Conservation (phyloP, 2,113 vertebrate genomes). For the Calypte anna region DNA sequence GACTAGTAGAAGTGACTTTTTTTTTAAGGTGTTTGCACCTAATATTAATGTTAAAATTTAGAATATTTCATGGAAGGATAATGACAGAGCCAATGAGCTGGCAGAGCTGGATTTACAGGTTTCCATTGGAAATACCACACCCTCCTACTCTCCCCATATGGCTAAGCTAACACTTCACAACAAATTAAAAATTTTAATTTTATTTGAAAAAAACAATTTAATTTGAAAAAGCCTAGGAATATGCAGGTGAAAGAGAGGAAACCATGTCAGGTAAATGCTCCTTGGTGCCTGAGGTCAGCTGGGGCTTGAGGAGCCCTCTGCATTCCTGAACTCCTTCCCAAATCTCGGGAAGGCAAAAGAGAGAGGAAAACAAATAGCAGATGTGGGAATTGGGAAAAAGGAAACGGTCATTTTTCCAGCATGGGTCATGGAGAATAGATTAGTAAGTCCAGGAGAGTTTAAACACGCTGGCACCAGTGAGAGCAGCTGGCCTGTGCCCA, state of each 20-base stretch:
- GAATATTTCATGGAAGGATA: background rate
- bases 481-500: conserved; percentile 56
- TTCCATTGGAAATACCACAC: background rate
- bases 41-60: conserved; percentile 17
- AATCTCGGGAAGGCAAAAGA: conserved; percentile 7
- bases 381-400: conserved; percentile 52
- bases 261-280: conserved; percentile 8
- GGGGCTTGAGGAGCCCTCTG: background rate
- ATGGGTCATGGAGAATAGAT: conserved; percentile 59
- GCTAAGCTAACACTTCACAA: background rate
- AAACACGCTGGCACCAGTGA: background rate
- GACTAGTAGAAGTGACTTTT: background rate
- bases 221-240: background rate
- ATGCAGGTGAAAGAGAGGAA: background rate
- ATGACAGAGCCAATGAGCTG: background rate
- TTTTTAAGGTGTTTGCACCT: conserved; percentile 46
- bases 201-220: background rate
- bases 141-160: background rate
- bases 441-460: conserved; percentile 1
- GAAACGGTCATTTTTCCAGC: conserved; percentile 63
- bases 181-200: background rate
- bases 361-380: conserved; percentile 63
- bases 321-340: conserved; percentile 58
- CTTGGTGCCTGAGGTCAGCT: background rate
- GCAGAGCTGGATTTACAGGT: conserved; percentile 19